A percentile compares a stretch with the other conserved stretches of the same genome.
These are phyloP conservation scores for Riptortus pedestris DNA, from an alignment of 1,140 invertebrate species.

Conservation along the genomic window DNA sequence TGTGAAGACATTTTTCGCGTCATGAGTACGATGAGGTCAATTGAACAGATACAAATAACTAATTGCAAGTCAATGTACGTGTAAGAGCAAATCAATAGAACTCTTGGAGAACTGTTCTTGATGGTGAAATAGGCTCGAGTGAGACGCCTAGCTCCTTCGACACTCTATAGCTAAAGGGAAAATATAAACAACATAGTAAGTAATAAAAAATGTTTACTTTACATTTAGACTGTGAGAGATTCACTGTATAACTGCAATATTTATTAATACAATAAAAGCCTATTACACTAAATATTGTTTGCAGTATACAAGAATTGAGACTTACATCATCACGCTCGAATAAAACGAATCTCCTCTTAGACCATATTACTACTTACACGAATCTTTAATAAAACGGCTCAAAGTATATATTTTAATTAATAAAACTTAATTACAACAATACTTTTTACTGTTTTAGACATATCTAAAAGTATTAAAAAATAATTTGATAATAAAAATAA, in stretches of 20 bases:
- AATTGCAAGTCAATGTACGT: too few species aligned
- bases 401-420: not conserved
- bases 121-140: too few species aligned
- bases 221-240: not conserved
- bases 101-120: too few species aligned
- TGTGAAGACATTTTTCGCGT: too few species aligned
- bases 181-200: too few species aligned
- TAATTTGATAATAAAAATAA: not conserved
- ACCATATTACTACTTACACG: not conserved
- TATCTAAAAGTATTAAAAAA: too few species aligned
- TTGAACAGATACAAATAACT: too few species aligned
- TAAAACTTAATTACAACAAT: not conserved
- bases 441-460: too few species aligned
- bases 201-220: not conserved
- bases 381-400: not conserved
- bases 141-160: too few species aligned
- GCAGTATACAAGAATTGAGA: not conserved
- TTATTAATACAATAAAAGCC: not conserved
- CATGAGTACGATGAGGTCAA: too few species aligned
- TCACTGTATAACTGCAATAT: not conserved
- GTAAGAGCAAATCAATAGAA: too few species aligned
- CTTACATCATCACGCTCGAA: not conserved
- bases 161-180: too few species aligned
- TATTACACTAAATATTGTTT: not conserved
- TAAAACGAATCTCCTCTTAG: not conserved